Conservation (phyloP, 37 sponge, comb jelly and placozoan genomes). For the Ianthella basta region DNA sequence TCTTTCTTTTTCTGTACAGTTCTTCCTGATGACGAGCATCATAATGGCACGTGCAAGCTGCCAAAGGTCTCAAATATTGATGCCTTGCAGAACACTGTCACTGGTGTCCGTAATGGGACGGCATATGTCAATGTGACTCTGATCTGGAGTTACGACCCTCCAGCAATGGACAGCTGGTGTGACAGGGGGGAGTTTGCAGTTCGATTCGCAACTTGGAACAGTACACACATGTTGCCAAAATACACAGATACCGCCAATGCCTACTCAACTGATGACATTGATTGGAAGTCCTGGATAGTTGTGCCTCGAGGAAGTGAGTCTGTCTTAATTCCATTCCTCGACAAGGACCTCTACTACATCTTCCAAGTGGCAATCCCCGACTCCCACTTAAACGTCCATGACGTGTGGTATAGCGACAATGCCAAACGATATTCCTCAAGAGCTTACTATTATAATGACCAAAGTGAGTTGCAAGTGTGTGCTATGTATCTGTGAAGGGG, state of each 20-base stretch:
- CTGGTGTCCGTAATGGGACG: neutral
- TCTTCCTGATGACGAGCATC: too few species aligned
- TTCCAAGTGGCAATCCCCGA: constrained; percentile 7
- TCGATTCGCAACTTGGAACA: neutral
- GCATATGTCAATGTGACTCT: constrained; percentile 2
- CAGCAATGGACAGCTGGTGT: neutral
- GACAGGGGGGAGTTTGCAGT: neutral
- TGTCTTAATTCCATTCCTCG: neutral
- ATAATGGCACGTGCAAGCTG: neutral
- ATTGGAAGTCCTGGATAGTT: neutral
- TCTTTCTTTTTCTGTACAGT: too few species aligned
- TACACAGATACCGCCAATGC: neutral
- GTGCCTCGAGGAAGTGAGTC: neutral
- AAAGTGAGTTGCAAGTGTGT: constrained; percentile 16
- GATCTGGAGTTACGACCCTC: neutral
- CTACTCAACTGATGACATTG: neutral
- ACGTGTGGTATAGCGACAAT: neutral
- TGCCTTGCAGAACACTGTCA: neutral
- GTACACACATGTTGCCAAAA: neutral
- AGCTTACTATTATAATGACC: neutral
- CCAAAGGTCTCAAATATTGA: neutral
- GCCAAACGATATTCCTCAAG: neutral
- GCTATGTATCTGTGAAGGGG: neutral
- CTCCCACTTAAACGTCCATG: neutral
- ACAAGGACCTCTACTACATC: neutral